A percentile compares a stretch with the other conserved stretches of the same genome.
Evolutionary conservation across 2,797 vertebrate genomes (phyloP).

Genomic region (Melanotaenia maccullochi): DNA sequence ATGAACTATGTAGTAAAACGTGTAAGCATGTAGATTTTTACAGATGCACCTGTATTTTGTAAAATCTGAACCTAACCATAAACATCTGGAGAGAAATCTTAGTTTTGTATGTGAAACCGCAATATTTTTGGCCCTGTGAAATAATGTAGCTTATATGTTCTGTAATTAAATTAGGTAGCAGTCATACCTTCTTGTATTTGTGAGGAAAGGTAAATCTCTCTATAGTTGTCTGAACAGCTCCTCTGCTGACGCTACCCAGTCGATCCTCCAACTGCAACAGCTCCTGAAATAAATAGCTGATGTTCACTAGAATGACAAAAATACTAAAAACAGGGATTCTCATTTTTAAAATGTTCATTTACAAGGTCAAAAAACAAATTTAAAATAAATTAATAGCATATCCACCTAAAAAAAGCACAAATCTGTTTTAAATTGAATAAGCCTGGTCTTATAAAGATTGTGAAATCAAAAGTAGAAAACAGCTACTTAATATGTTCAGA

Average conservation of each 20-base stretch:
- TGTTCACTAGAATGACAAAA: background rate
- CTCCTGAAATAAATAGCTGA: conserved; percentile 81
- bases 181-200: conserved; percentile 97
- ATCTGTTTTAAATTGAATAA: background rate
- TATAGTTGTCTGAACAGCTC: conserved; percentile 95
- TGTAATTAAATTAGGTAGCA: background rate
- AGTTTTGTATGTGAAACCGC: background rate
- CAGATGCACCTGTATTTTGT: background rate
- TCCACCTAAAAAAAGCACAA: background rate
- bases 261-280: conserved; percentile 97
- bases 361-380: background rate
- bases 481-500: background rate
- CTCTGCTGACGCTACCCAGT: conserved; percentile 92
- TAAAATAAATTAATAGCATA: background rate
- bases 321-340: background rate
- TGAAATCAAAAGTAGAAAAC: background rate
- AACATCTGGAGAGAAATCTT: too few relatives aligned
- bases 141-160: background rate
- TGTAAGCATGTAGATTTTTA: background rate
- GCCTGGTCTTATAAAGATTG: background rate
- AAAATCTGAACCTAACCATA: background rate
- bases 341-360: background rate
- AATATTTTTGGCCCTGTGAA: background rate
- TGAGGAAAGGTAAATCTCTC: conserved; percentile 98
- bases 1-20: background rate